A percentile compares a stretch with the other conserved stretches of the same genome.
Conservation (phyloP, 2,797 vertebrate genomes). For the Rhadinocentrus ornatus region DNA sequence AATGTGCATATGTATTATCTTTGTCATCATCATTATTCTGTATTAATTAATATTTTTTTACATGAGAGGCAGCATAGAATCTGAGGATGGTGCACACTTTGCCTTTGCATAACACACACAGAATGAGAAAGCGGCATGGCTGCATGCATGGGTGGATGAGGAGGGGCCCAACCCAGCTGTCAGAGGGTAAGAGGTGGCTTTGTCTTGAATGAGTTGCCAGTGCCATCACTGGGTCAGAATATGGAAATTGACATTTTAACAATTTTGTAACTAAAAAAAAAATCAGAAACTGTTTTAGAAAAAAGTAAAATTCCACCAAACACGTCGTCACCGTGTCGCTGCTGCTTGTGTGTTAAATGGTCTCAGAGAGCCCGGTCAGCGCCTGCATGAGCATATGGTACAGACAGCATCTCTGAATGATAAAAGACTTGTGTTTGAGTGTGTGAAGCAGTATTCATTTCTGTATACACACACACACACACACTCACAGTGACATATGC, state of each 20-base stretch:
- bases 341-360: conserved; percentile 16
- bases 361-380: conserved; percentile 16
- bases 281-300: no score
- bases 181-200: not conserved
- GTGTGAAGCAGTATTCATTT: conserved; percentile 43
- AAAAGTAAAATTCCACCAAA: not conserved
- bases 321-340: not conserved
- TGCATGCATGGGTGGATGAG: not conserved
- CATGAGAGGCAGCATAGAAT: not conserved
- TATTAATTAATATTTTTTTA: not conserved
- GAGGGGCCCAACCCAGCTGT: not conserved
- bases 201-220: not conserved
- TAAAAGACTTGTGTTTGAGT: conserved; percentile 51
- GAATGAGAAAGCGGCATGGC: not conserved
- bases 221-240: not conserved
- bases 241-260: not conserved
- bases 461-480: conserved; percentile 31
- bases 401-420: conserved; percentile 26
- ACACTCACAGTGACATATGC: conserved; percentile 49
- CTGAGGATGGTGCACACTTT: not conserved
- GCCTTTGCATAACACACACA: not conserved
- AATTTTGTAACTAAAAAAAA: no score
- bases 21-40: not conserved
- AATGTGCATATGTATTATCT: not conserved
- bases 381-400: conserved; percentile 34